Conservation (phyloP, 2,797 vertebrate species). For the Smutsia temminckii region DNA sequence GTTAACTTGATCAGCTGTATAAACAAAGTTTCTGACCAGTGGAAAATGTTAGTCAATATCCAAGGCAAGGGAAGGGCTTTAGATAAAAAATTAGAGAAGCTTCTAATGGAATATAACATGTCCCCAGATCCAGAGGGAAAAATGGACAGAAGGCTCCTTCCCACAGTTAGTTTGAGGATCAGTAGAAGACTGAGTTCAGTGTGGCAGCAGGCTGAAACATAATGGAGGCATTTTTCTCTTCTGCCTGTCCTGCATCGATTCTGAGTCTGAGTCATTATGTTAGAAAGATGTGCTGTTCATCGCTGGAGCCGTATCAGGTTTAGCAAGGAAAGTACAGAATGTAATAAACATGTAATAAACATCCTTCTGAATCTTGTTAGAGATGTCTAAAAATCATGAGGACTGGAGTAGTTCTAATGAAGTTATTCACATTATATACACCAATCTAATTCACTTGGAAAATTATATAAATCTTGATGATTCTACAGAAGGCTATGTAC, state of each 20-base stretch:
- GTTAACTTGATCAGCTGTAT: conserved; percentile 78
- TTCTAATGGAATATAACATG: conserved; percentile 44
- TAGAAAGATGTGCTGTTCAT: conserved; percentile 64
- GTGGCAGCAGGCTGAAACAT: not conserved
- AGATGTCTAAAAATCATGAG: conserved; percentile 21
- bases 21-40: conserved; percentile 79
- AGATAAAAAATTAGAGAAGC: conserved; percentile 65
- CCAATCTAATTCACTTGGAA: not conserved
- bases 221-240: not conserved
- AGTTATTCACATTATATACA: not conserved
- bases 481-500: not conserved
- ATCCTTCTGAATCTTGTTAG: conserved; percentile 45
- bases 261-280: conserved; percentile 32
- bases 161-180: not conserved
- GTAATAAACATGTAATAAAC: conserved; percentile 59
- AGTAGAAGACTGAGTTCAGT: not conserved
- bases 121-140: conserved; percentile 41
- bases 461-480: not conserved
- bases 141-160: not conserved
- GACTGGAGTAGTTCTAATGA: not conserved
- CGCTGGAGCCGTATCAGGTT: conserved; percentile 50
- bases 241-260: not conserved
- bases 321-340: conserved; percentile 66
- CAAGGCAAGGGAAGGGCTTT: conserved; percentile 62
- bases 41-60: conserved; percentile 78